Evolutionary conservation across 2,797 vertebrate genomes (phyloP).

Genomic region (Phataginus tetradactyla): DNA sequence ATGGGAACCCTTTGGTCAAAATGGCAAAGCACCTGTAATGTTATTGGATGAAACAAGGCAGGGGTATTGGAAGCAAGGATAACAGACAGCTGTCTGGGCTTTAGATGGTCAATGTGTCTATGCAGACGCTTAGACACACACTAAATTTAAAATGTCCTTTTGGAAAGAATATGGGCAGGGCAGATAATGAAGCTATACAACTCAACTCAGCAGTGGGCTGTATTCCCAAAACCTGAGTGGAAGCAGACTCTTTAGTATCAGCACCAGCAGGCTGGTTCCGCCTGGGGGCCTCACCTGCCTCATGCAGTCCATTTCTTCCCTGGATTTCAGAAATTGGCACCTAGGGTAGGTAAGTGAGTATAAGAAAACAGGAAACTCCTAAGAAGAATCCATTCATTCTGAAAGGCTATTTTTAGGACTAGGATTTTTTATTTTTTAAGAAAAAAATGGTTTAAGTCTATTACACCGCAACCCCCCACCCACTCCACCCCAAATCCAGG

Average conservation of each 20-base stretch:
- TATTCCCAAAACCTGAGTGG: neutral
- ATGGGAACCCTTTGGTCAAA: neutral
- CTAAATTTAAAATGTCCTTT: neutral
- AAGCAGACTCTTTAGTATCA: neutral
- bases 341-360: neutral
- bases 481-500: neutral
- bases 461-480: neutral
- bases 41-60: neutral
- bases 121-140: neutral
- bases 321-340: conserved; percentile 28
- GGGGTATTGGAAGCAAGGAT: neutral
- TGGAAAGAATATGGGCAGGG: neutral
- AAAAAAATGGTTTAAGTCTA: neutral
- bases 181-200: neutral
- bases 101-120: neutral
- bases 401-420: conserved; percentile 54
- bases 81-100: neutral
- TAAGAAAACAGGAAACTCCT: conserved; percentile 3
- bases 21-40: neutral
- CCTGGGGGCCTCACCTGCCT: neutral
- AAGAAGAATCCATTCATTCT: conserved; percentile 19
- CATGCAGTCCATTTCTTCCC: neutral
- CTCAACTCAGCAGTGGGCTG: neutral
- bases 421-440: conserved; percentile 16
- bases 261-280: neutral